Conservation (phyloP, 2,797 vertebrate genomes). For the Neomorphus geoffroyi region DNA sequence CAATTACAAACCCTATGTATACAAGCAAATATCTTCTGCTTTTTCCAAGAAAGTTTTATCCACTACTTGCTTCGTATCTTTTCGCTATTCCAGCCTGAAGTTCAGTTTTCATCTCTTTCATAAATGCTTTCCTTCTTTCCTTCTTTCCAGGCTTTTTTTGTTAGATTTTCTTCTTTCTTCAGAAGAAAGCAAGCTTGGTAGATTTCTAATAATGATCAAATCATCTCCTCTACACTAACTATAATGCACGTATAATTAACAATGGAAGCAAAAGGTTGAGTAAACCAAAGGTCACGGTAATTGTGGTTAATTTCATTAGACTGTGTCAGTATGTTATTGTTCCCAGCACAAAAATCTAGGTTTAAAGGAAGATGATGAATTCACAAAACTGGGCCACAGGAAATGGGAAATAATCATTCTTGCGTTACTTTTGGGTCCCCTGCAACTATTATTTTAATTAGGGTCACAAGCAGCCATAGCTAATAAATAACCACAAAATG, state of each 20-base stretch:
- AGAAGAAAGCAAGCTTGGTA: slow-evolving; percentile 35
- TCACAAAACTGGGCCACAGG: slow-evolving; percentile 41
- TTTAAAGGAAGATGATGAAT: slow-evolving; percentile 41
- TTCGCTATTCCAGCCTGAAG: not conserved
- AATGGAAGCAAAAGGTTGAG: slow-evolving; percentile 52
- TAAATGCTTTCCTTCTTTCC: not conserved
- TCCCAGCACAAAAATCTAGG: slow-evolving; percentile 33
- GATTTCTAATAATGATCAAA: slow-evolving; percentile 29
- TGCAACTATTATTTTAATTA: slow-evolving; percentile 43
- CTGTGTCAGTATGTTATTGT: slow-evolving; percentile 53
- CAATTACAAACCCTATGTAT: not conserved
- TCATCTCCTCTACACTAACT: slow-evolving; percentile 19
- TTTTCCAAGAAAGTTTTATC: not conserved
- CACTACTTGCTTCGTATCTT: not conserved
- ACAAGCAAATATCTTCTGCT: not conserved
- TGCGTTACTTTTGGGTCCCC: slow-evolving; percentile 22
- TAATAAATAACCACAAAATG: slow-evolving; percentile 14
- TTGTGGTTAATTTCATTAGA: slow-evolving; percentile 63
- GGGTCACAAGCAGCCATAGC: slow-evolving; percentile 4
- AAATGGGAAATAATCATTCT: slow-evolving; percentile 46
- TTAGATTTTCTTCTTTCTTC: slow-evolving; percentile 16
- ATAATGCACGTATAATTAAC: slow-evolving; percentile 46
- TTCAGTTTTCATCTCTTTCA: not conserved
- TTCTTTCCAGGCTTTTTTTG: not conserved
- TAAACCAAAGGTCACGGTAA: slow-evolving; percentile 54